These are phyloP conservation scores for Lypha dubia DNA, from an alignment of 2,888 invertebrate species.

Conservation along the genomic window DNA sequence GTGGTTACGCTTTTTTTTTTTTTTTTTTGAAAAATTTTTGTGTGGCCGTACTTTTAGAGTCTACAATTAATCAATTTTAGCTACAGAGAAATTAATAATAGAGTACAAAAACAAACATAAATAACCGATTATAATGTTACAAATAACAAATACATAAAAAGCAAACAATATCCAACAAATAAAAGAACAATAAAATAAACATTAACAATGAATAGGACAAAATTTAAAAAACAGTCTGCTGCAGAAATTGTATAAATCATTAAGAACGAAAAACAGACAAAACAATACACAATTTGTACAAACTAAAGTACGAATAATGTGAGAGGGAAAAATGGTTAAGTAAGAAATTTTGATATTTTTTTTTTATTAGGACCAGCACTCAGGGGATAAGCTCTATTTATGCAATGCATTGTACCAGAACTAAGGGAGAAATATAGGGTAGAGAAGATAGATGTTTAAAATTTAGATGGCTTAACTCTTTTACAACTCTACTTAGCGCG, in stretches of 20 bases:
- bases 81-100: constrained; percentile 20
- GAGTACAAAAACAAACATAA: constrained; percentile 40
- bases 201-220: constrained; percentile 5
- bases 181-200: constrained; percentile 35
- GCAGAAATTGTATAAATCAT: constrained; percentile 57
- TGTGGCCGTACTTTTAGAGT: too few species aligned
- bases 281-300: neutral
- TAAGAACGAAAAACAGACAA: constrained; percentile 40
- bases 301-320: neutral
- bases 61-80: constrained; percentile 59
- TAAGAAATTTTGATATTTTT: too few species aligned
- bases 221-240: constrained; percentile 21
- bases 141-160: constrained; percentile 42
- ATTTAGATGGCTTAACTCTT: too few species aligned
- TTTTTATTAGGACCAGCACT: too few species aligned
- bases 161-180: constrained; percentile 17
- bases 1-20: too few species aligned
- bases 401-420: too few species aligned
- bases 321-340: neutral
- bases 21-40: too few species aligned
- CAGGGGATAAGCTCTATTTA: too few species aligned
- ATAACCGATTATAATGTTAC: constrained; percentile 59
- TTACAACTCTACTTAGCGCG: too few species aligned
- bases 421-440: too few species aligned
- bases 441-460: too few species aligned